Evolutionary conservation across 1,140 invertebrate genomes (phyloP).

Genomic region (Drosophila novamexicana): DNA sequence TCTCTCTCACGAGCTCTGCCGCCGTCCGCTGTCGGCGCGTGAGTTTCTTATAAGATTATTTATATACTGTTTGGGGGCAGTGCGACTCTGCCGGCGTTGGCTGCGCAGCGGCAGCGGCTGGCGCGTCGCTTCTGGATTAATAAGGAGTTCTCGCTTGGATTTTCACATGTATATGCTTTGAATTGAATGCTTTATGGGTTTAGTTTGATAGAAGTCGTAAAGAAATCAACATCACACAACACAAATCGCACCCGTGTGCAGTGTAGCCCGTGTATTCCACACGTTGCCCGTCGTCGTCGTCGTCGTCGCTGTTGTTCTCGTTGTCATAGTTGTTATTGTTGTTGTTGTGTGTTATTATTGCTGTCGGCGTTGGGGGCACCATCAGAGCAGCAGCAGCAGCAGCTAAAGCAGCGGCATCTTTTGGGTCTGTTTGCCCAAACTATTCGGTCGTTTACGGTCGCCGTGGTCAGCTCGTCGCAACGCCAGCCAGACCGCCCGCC

Average conservation of each 20-base stretch:
- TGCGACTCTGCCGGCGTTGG: constrained; percentile 38
- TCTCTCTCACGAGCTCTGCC: constrained; percentile 29
- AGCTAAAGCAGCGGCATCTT: constrained; percentile 45
- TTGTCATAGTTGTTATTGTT: constrained; percentile 3
- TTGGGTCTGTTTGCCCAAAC: constrained; percentile 49
- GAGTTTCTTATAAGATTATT: constrained; percentile 77
- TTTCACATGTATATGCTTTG: constrained; percentile 84
- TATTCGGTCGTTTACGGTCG: constrained; percentile 55
- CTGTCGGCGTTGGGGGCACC: constrained; percentile 25
- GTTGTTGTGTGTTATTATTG: constrained; percentile 12
- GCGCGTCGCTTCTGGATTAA: constrained; percentile 77
- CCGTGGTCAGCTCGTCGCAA: constrained; percentile 53
- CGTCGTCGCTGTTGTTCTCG: constrained; percentile 19
- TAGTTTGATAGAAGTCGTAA: constrained; percentile 85
- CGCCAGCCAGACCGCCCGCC: constrained; percentile 23
- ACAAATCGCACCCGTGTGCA: constrained; percentile 70
- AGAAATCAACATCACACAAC: constrained; percentile 85
- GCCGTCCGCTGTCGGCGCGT: constrained; percentile 31
- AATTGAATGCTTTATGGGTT: constrained; percentile 85
- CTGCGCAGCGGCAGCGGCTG: constrained; percentile 30
- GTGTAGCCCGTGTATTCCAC: constrained; percentile 53
- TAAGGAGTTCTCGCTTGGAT: constrained; percentile 84
- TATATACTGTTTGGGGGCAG: constrained; percentile 60
- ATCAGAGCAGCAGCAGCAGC: constrained; percentile 36
- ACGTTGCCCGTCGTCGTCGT: constrained; percentile 48